Conservation (phyloP, 2,113 vertebrate species). For the Mustelus asterias region DNA sequence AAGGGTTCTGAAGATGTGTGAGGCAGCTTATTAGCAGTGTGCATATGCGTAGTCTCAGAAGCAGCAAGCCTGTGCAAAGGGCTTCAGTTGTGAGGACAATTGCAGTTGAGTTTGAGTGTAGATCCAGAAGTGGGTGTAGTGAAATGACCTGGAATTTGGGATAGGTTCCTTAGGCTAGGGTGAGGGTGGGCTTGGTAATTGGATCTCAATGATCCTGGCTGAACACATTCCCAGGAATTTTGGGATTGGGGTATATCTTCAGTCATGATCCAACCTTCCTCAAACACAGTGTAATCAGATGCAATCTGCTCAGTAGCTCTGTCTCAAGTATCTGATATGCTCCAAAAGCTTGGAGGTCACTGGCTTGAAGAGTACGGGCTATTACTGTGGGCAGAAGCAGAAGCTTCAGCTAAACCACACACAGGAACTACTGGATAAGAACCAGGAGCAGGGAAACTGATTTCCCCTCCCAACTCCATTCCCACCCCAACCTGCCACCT, state of each 20-base stretch:
- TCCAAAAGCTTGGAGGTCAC: neutral
- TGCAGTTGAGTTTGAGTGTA: neutral
- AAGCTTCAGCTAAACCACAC: neutral
- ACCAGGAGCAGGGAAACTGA: neutral
- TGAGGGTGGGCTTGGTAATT: neutral
- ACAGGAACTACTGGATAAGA: neutral
- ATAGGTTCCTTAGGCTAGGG: neutral
- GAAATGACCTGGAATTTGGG: neutral
- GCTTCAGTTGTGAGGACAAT: neutral
- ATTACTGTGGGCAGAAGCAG: neutral
- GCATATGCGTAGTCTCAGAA: neutral
- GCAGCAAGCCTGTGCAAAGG: neutral
- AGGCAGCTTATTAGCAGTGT: too few species aligned
- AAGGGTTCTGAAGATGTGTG: too few species aligned
- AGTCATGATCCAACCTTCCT: neutral
- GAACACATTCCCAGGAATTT: neutral
- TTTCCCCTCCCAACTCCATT: neutral
- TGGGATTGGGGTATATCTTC: neutral
- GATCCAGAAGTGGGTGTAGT: neutral
- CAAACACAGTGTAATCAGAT: neutral
- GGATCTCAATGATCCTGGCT: neutral
- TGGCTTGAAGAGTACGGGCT: neutral
- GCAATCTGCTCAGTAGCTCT: neutral
- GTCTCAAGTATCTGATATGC: neutral
- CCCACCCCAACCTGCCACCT: neutral